Evolutionary conservation across 1,140 invertebrate genomes (phyloP).

Genomic region (Sycophaga agraensis): DNA sequence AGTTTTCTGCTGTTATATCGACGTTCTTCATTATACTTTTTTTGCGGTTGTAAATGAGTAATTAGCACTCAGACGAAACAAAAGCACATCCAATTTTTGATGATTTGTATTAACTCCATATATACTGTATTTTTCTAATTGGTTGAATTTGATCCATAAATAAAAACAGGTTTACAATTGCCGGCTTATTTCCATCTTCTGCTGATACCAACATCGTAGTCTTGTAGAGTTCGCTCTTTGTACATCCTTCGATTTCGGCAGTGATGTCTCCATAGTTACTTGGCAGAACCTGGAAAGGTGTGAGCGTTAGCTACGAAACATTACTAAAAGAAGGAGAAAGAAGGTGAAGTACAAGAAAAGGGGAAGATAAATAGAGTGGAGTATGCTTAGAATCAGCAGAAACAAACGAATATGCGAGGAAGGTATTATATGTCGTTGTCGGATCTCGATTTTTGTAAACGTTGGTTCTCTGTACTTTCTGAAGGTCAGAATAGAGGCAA

Average conservation of each 20-base stretch:
- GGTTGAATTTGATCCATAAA: no score
- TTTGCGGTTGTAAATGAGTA: no score
- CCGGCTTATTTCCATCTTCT: no score
- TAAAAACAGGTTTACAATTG: no score
- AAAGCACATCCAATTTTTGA: no score
- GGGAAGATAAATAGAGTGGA: conserved; percentile 13
- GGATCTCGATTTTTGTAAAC: conserved; percentile 21
- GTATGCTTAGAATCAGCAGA: conserved; percentile 24
- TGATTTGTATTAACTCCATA: not conserved
- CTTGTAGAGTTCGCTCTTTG: conserved; percentile 29
- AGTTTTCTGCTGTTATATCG: no score
- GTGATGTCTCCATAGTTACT: conserved; percentile 27
- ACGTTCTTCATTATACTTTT: no score
- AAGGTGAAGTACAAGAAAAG: conserved; percentile 26
- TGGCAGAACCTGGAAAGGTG: conserved; percentile 50
- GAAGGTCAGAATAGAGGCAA: conserved; percentile 3
- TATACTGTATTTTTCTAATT: no score
- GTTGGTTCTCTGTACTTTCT: conserved; percentile 19
- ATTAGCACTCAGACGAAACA: no score
- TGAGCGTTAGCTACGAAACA: conserved; percentile 57
- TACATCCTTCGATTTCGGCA: conserved; percentile 16
- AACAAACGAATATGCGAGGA: conserved; percentile 34
- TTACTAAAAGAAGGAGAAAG: conserved; percentile 40
- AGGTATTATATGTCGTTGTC: conserved; percentile 26
- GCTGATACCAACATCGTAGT: no score